Conservation (phyloP, 2,888 invertebrate species). For the Agrenia bidenticulata region DNA sequence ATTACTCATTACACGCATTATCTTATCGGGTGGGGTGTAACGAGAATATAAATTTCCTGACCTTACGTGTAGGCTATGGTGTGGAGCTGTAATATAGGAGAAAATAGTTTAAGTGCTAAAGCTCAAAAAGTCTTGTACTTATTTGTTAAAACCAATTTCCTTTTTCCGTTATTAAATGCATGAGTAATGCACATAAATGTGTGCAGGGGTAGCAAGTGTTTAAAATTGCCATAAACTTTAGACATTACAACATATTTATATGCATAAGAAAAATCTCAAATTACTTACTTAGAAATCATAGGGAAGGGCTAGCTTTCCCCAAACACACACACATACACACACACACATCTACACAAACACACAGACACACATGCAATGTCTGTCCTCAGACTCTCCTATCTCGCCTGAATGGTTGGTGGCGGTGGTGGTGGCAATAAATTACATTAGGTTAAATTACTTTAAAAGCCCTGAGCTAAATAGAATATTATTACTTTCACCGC, state of each 20-base stretch:
- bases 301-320: not conserved
- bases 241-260: not conserved
- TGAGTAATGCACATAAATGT: not conserved
- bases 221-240: conserved; percentile 17
- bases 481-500: conserved; percentile 11
- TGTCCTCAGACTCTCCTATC: too few relatives aligned
- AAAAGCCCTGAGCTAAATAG: conserved; percentile 19
- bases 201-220: conserved; percentile 13
- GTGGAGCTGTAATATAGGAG: too few relatives aligned
- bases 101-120: not conserved
- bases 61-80: not conserved
- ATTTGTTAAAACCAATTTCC: conserved; percentile 13
- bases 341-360: not conserved
- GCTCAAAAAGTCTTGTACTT: not conserved
- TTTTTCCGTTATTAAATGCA: conserved; percentile 12
- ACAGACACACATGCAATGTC: not conserved
- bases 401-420: conserved; percentile 4
- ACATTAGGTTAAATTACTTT: conserved; percentile 15
- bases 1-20: conserved; percentile 4
- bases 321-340: not conserved
- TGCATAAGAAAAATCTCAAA: conserved; percentile 16
- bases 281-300: not conserved
- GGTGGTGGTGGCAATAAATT: conserved; percentile 11
- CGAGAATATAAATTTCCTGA: not conserved
- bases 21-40: not conserved